Evolutionary conservation across 2,797 vertebrate species (phyloP).

Genomic region (Hephaestus fuliginosus): DNA sequence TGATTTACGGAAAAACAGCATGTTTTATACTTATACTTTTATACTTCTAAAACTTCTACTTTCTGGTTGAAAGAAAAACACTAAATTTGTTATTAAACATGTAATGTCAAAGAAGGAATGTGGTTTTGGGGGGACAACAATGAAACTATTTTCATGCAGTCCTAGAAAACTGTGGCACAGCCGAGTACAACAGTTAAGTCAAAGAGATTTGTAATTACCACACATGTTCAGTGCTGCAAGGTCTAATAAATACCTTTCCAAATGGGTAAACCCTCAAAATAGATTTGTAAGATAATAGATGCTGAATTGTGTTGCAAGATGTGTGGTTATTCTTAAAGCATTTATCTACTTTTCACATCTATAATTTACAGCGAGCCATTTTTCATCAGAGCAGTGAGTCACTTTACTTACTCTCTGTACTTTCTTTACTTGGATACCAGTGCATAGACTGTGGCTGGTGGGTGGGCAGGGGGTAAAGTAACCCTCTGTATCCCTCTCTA

Average conservation of each 20-base stretch:
- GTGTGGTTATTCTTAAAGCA: background rate
- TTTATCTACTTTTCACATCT: background rate
- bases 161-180: conserved; percentile 12
- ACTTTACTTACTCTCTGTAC: background rate
- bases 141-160: background rate
- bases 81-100: background rate
- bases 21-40: too few species aligned
- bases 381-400: background rate
- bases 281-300: background rate
- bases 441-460: background rate
- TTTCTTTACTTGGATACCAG: background rate
- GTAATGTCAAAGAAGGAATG: background rate
- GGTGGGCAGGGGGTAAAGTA: background rate
- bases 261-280: background rate
- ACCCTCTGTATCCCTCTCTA: background rate
- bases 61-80: background rate
- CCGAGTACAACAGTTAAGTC: conserved; percentile 7
- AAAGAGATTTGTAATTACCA: conserved; percentile 11
- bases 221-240: background rate
- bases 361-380: background rate
- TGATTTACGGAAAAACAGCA: conserved; percentile 10
- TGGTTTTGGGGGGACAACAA: background rate
- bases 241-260: background rate
- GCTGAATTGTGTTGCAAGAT: background rate
- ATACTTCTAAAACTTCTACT: background rate